A percentile compares a stretch with the other conserved stretches of the same genome.
Conservation (phyloP, 2,888 invertebrate species). For the Hydriomena furcata region DNA sequence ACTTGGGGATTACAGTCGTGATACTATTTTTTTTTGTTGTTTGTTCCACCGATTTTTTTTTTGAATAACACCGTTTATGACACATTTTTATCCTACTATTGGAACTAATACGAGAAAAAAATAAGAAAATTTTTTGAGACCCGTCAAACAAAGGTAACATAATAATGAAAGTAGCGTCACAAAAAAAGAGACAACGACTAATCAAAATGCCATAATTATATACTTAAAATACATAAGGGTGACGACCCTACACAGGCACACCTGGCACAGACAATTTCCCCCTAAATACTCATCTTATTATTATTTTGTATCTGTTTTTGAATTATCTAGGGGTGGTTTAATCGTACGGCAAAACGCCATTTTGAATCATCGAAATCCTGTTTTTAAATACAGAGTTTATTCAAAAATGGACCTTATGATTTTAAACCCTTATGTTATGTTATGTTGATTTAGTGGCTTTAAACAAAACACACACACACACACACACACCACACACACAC, state of each 20-base stretch:
- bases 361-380: constrained; percentile 70
- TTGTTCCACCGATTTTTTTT: too few relatives aligned
- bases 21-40: too few relatives aligned
- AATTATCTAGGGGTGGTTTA: constrained; percentile 78
- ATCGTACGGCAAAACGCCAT: constrained; percentile 78
- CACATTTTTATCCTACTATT: too few relatives aligned
- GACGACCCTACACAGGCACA: constrained; percentile 60
- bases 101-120: too few relatives aligned
- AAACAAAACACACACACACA: too few relatives aligned
- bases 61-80: too few relatives aligned
- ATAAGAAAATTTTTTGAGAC: too few relatives aligned
- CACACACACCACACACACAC: too few relatives aligned
- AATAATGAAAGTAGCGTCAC: neutral
- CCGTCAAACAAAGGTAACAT: too few relatives aligned
- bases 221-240: constrained; percentile 66
- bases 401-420: constrained; percentile 9
- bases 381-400: constrained; percentile 40
- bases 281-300: constrained; percentile 71
- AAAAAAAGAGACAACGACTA: constrained; percentile 14
- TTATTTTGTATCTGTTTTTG: constrained; percentile 83
- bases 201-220: constrained; percentile 27
- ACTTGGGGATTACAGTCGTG: too few relatives aligned
- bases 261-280: constrained; percentile 72
- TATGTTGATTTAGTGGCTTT: too few relatives aligned
- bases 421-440: neutral